Evolutionary conservation across 2,888 invertebrate species (phyloP).

Genomic region (Drosophila demipolita): DNA sequence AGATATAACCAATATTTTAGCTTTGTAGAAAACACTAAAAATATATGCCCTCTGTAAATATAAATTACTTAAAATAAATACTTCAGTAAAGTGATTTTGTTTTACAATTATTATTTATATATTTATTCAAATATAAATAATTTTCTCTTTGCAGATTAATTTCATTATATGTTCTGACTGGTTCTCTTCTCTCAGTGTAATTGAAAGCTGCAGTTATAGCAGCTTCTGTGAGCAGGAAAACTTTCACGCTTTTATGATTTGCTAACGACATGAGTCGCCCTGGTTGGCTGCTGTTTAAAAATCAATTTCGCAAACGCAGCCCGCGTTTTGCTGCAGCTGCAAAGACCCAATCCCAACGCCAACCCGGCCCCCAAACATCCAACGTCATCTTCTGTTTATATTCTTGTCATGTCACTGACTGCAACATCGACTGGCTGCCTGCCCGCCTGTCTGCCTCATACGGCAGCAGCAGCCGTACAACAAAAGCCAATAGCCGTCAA

Average conservation of each 20-base stretch:
- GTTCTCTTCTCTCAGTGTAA: constrained; percentile 13
- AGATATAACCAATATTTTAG: background rate
- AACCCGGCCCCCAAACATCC: background rate
- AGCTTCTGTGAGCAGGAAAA: constrained; percentile 28
- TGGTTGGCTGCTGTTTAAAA: constrained; percentile 69
- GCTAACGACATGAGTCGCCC: constrained; percentile 73
- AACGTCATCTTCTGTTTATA: constrained; percentile 59
- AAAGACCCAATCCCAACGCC: background rate
- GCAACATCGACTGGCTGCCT: constrained; percentile 46
- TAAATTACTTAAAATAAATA: background rate
- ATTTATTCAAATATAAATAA: background rate
- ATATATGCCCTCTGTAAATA: background rate
- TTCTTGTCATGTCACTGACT: constrained; percentile 70
- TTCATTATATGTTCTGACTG: rapidly evolving
- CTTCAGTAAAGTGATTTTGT: too few relatives aligned
- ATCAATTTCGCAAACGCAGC: constrained; percentile 77
- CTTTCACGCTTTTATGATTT: constrained; percentile 80
- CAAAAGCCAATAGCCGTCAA: constrained; percentile 78
- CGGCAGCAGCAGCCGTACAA: constrained; percentile 49
- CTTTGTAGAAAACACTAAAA: background rate
- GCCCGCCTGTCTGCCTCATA: constrained; percentile 16
- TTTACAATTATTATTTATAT: too few relatives aligned
- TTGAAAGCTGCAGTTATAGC: constrained; percentile 32
- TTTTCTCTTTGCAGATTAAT: background rate
- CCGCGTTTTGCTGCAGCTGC: constrained; percentile 33